These are phyloP conservation scores for Argopecten irradians DNA, from an alignment of 1,140 invertebrate genomes.

Conservation along the genomic window DNA sequence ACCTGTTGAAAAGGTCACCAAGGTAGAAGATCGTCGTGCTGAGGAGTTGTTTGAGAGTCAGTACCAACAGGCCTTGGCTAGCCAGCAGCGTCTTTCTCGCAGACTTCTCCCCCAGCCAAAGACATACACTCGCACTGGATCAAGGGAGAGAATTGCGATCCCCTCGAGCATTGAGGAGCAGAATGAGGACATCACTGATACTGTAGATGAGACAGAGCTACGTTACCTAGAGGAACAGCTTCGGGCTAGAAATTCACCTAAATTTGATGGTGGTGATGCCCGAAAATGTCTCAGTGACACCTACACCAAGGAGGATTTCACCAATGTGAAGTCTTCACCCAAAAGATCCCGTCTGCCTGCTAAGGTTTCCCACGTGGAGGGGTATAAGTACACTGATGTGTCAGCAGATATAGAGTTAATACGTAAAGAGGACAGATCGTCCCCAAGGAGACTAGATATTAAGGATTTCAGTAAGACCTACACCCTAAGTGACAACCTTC, in stretches of 20 bases:
- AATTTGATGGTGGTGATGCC: neutral
- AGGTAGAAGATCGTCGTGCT: conserved; percentile 18
- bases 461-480: conserved; percentile 40
- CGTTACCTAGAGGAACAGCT: conserved; percentile 28
- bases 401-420: neutral
- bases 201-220: neutral
- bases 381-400: neutral
- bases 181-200: conserved; percentile 30
- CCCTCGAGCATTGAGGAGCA: conserved; percentile 47
- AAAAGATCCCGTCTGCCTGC: conserved; percentile 42
- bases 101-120: conserved; percentile 37
- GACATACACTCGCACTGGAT: neutral
- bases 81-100: conserved; percentile 27
- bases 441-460: neutral
- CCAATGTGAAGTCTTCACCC: neutral
- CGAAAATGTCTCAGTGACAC: conserved; percentile 27
- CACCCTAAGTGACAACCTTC: conserved; percentile 30
- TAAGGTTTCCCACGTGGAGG: neutral
- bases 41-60: conserved; percentile 36
- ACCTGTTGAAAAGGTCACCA: conserved; percentile 70
- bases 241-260: conserved; percentile 28
- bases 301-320: conserved; percentile 9
- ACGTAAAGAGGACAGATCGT: neutral
- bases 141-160: conserved; percentile 36
- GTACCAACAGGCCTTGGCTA: neutral